phyloP scores from a whole-genome alignment of 2,113 vertebrate species.

The Rhizomys pruinosus region DNA sequence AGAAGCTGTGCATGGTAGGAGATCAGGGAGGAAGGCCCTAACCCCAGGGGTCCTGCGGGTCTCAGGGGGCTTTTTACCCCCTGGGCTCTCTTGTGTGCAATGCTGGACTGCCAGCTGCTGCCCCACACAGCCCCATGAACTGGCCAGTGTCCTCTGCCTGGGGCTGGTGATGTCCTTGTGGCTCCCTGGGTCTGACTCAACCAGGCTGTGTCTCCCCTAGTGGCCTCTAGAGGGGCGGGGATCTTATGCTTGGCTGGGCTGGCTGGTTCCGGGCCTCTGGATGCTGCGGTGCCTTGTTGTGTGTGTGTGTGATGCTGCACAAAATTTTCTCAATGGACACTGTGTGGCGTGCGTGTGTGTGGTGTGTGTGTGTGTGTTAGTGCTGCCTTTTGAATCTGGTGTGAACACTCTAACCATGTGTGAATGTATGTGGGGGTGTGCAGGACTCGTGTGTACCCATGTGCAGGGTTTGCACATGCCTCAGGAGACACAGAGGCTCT shows the following conservation, averaged over 20 bases:
- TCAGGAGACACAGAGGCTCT: neutral
- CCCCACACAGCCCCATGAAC: neutral
- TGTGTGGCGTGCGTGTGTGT: neutral
- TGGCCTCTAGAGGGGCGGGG: conserved; percentile 9
- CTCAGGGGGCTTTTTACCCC: neutral
- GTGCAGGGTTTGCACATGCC: neutral
- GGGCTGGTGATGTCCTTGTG: neutral
- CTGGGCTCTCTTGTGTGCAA: neutral
- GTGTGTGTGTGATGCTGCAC: neutral
- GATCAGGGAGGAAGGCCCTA: fast-evolving
- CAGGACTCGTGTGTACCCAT: neutral
- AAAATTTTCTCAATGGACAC: too few relatives aligned
- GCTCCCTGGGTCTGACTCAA: conserved; percentile 64
- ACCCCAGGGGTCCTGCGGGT: fast-evolving
- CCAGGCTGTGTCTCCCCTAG: neutral
- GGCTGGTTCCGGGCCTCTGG: conserved; percentile 53
- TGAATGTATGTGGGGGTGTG: neutral
- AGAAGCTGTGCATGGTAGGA: neutral
- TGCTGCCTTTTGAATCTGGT: neutral
- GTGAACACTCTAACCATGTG: neutral
- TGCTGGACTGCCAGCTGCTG: neutral
- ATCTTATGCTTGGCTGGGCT: conserved; percentile 62
- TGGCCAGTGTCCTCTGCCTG: too few relatives aligned
- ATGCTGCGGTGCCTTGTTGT: conserved; percentile 38
- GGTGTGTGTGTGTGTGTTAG: too few relatives aligned